A percentile compares a stretch with the other conserved stretches of the same genome.
These are phyloP conservation scores for Bruchidius siliquastri DNA, from an alignment of 2,888 invertebrate genomes.

Conservation along the genomic window DNA sequence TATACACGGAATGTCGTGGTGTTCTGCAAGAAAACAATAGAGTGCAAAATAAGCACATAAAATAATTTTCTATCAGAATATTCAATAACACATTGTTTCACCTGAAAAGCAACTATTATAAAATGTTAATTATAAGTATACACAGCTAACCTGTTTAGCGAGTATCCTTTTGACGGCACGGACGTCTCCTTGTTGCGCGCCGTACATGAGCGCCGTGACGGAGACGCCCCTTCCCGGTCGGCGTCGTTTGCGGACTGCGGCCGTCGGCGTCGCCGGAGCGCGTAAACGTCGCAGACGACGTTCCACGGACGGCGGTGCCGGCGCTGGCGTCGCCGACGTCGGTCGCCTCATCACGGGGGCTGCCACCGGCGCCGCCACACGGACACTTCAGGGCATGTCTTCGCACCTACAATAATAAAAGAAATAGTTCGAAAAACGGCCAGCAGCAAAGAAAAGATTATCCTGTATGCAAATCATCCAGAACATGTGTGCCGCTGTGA, in stretches of 20 bases:
- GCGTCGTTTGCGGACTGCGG: constrained; percentile 20
- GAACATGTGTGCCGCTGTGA: too few species aligned
- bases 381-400: constrained; percentile 9
- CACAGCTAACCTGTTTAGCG: constrained; percentile 64
- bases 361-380: constrained; percentile 11
- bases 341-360: constrained; percentile 1
- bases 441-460: too few species aligned
- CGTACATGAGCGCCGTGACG: constrained; percentile 85
- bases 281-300: constrained; percentile 60
- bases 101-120: too few species aligned
- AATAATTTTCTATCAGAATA: too few species aligned
- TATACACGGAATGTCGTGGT: too few species aligned
- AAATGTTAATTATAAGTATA: too few species aligned
- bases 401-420: constrained; percentile 9
- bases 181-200: constrained; percentile 84
- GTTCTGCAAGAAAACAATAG: too few species aligned
- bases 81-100: too few species aligned
- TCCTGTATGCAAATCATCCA: too few species aligned
- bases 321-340: constrained; percentile 8
- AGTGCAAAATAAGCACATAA: too few species aligned
- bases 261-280: constrained; percentile 47
- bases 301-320: constrained; percentile 15
- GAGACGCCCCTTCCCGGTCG: constrained; percentile 38
- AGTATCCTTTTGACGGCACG: constrained; percentile 70
- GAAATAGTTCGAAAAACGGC: too few species aligned